Base-by-base conservation (phyloP, 53 echinoderm and acorn worm species). In the Patiria pectinifera region DNA sequence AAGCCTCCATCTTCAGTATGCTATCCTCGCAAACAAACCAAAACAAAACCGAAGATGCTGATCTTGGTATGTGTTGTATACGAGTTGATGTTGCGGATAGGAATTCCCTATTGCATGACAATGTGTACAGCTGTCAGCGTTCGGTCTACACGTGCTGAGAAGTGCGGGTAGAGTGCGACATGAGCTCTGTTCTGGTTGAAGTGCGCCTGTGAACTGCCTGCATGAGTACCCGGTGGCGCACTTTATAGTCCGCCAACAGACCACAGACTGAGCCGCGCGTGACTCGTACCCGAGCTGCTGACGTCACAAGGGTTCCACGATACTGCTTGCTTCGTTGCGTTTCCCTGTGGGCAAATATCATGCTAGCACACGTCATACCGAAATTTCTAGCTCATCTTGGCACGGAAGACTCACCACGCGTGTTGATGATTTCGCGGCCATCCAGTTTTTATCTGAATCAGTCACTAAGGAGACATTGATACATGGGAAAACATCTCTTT, bases 291-390 rank as follows among this genome's bases (percentile, higher is more conserved):
- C 53, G 53, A 5, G 8, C 53, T 53, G 69, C 10, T 74, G 86
- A 87, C 87, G 87, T 87, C 87, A 87, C 77, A 23, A 61, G 84
- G 61, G 59, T 46, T 19, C 71, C 21, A 58, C 19, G 49, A 21
- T 35, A 13, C 71, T 4, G 15, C 35, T 35, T 44, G 62, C 22
- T 66, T 6, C 24, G 61, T 26, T 59, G 72, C 74, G 16, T 23
- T 24, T 48, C 80, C 11, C 80, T 48, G 48, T 48, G 21, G 7
- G 25, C 25, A 1, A 35, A 6, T 53, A 53, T 26, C 10, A 76
- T 76, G 66, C 15, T 62, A 21, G 44, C 87, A 76, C 76, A 87
- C 87, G 87, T 87, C 87, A 87, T 14, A n/a, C 76, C 22, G 83
- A 83, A 83, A 61, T 83, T 72, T 24, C 86, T 44, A 72, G 24